Evolutionary conservation across 2,113 vertebrate species (phyloP), one percentile per base, ranked within the genome.

Genomic region (Pseudorhombus dupliciocellatus): DNA sequence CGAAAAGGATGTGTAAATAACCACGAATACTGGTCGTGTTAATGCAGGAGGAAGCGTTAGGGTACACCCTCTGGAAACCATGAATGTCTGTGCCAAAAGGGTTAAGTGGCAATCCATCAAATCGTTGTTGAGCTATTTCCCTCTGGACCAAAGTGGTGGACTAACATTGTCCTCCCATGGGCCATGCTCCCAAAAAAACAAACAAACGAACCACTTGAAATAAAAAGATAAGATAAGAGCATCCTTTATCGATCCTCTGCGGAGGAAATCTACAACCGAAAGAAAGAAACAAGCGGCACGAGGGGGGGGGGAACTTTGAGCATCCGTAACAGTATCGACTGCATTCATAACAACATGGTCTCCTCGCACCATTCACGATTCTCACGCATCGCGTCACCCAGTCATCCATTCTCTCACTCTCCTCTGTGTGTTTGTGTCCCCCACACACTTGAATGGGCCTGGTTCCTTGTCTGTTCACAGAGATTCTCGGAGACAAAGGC

Each of bases 301-400:
- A 37, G 34, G 34, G 34, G 34, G 3, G 4, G n/a, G n/a, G n/a
- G n/a, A 71, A 64, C 77, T 26, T 54, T 31, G 73, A 75, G 52
- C 77, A 78, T 69, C 67, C 62, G 61, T 66, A 60, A 77, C 72
- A 81, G 77, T 80, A 76, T 77, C 73, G 58, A 20, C 62, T 24
- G 68, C 57, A 62, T 79, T 74, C 80, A 70, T 70, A 66, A 84
- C 85, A 86, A 84, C 79, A 74, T 81, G 82, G 73, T 78, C 75
- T 62, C 67, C 22, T 50, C 84, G 77, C 75, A 61, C 77, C 86
- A 86, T 76, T 89, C 79, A 81, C 73, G 65, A 42, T 75, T 79
- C 75, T 77, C 80, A 82, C 51, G 73, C 75, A 81, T 77, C 14
- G 55, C 79, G 73, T 69, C 83, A 71, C 52, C 73, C 55, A 80